Base-by-base conservation (phyloP, 2,797 vertebrate species). In the Eremophila alpestris region DNA sequence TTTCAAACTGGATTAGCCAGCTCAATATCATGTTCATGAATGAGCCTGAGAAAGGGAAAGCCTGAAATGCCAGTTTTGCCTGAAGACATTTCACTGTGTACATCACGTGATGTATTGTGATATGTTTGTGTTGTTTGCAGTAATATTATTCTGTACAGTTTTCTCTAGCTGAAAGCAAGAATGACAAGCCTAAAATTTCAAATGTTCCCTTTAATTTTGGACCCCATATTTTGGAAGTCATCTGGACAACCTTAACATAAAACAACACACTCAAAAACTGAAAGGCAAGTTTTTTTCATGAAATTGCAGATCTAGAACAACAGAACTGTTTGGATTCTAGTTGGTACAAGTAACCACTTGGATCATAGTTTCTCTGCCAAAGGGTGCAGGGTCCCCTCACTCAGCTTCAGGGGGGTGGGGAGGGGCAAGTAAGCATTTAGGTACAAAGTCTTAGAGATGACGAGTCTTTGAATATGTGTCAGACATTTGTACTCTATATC, bases 31-130 rank as follows among this genome's bases (percentile, higher is more conserved):
- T 26, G 36, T 29, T 86, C 46, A 27, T 38, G 51, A 46, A 75
- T 54, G 52, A 48, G 21, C 7, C n/a, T n/a, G 29, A 29, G 26
- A 49, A 85, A 90, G 23, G 14, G 48, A 83, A 94, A 85, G 36
- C 58, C 89, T 81, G 60, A 88, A 91, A 95, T 64, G 41, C 27
- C n/a, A 46, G 29, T 49, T 52, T 55, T 73, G 76, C 65, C 69
- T 71, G 77, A 64, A 69, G 68, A 67, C 22, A 74, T 84, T 94
- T 83, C 0, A 1, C n/a, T 73, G 20, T 1, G 3, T 49, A 17
- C 15, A 29, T 62, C 56, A 76, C 0, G 0, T 64, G 75, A 49
- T 49, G 7, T 49, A 64, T 3, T 5, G 2, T 24, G 29, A 20
- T 74, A 82, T 27, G 21, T 56, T 80, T 22, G 13, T 40, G 18